These are phyloP conservation scores for Serranus cabrilla DNA, from an alignment of 2,797 vertebrate species.

Conservation along the genomic window DNA sequence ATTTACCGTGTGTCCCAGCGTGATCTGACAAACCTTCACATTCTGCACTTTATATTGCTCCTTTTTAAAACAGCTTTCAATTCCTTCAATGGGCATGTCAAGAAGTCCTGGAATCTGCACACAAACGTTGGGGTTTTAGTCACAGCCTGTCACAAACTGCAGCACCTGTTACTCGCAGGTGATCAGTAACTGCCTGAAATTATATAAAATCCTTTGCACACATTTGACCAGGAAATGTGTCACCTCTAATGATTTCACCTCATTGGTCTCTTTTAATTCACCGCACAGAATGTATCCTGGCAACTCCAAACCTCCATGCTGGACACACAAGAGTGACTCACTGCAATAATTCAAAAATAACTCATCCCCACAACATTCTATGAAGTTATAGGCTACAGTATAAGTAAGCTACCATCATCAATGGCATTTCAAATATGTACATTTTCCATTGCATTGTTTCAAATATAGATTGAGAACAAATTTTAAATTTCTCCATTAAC, in stretches of 20 bases:
- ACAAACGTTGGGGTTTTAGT: too few species aligned
- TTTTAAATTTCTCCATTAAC: conserved; percentile 2
- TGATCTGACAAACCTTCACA: too few species aligned
- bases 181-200: neutral
- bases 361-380: conserved; percentile 29
- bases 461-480: neutral
- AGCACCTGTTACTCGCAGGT: neutral
- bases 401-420: neutral
- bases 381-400: neutral
- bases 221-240: neutral
- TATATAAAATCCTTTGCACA: neutral
- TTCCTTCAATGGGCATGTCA: too few species aligned
- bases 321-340: conserved; percentile 62
- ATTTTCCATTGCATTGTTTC: neutral
- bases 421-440: neutral
- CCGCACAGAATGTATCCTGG: conserved; percentile 59
- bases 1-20: neutral
- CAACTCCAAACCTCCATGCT: conserved; percentile 63
- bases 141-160: too few species aligned
- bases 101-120: too few species aligned
- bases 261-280: conserved; percentile 23
- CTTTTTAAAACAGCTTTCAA: too few species aligned
- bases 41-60: too few species aligned
- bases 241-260: conserved; percentile 10
- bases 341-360: conserved; percentile 49